A percentile compares a stretch with the other conserved stretches of the same genome.
phyloP scores from a whole-genome alignment of 1,140 invertebrate species.

The Eumaeus atala region DNA sequence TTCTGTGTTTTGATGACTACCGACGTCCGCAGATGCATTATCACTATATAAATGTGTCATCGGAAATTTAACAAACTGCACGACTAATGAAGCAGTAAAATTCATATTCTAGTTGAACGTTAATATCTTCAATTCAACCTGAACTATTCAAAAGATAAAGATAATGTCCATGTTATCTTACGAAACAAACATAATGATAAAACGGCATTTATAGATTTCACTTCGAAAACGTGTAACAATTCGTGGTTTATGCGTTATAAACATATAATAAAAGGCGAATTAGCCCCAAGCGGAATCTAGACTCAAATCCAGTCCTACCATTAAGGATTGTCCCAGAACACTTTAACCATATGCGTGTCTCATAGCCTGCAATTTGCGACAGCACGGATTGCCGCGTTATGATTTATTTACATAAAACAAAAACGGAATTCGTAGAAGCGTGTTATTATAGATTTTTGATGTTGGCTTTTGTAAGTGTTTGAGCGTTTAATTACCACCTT shows the following conservation, averaged over 20 bases:
- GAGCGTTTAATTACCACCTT: constrained; percentile 23
- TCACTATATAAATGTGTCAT: too few relatives aligned
- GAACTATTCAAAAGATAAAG: too few relatives aligned
- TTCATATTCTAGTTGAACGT: too few relatives aligned
- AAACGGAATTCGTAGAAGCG: constrained; percentile 26
- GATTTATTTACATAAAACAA: constrained; percentile 50
- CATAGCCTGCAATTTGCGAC: constrained; percentile 48
- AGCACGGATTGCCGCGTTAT: constrained; percentile 35
- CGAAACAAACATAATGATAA: too few relatives aligned
- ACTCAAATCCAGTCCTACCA: constrained; percentile 43
- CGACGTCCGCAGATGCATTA: too few relatives aligned
- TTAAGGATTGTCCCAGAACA: constrained; percentile 50
- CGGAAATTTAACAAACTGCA: too few relatives aligned
- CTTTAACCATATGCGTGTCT: constrained; percentile 43
- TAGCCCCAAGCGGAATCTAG: constrained; percentile 37
- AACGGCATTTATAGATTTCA: neutral
- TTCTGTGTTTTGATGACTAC: too few relatives aligned
- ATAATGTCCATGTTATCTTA: too few relatives aligned
- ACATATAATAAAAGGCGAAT: constrained; percentile 21
- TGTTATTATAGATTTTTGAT: constrained; percentile 45
- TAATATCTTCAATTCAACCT: too few relatives aligned
- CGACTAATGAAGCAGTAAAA: too few relatives aligned
- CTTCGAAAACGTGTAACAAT: neutral
- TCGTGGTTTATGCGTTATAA: constrained; percentile 11
- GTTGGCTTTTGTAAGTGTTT: constrained; percentile 23